Base-by-base conservation (phyloP, 2,113 vertebrate species). In the Aspiorhynchus laticeps region DNA sequence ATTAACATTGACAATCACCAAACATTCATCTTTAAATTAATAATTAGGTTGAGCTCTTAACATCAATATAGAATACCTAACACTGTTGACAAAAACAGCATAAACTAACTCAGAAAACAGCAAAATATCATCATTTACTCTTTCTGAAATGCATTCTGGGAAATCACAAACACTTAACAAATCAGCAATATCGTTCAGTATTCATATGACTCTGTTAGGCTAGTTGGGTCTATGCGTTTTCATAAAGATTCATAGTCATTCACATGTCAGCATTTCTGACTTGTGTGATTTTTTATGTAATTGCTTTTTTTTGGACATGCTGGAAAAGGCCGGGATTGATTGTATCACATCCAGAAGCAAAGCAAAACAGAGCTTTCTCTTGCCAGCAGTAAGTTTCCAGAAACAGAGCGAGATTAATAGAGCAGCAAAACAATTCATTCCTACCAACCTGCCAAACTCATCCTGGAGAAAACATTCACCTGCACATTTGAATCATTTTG, bases 401-500 rank as follows among this genome's bases (percentile, higher is more conserved):
- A n/a, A 51, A 78, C 48, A 56, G 26, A 11, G 28, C 9, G 15
- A 78, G 48, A 78, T 78, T 78, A 33, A 53, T 33, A 33, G 48
- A 33, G 74, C 43, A 41, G 71, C 36, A 12, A 74, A 74, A 74
- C 71, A 1, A 33, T 78, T 53, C 28, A 51, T 56, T 78, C 28
- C 48, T 36, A 53, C 12, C 48, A 76, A 28, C 7, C 41, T 48
- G 74, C 41, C 41, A 76, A 48, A 17, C 24, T 46, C 41, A 48
- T 48, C 12, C 26, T 28, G 41, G 74, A 76, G 74, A 76, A 78
- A 56, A 78, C 76, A 78, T 78, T 19, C 48, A 78, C 28, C 76
- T 78, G 76, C 43, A 11, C 43, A 53, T 51, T 53, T 78, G 76
- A 56, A 78, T 33, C 48, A 56, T 78, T 56, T 78, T 78, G 28